These are phyloP conservation scores for Notospermus geniculatus DNA, from an alignment of 1,140 invertebrate species.

Conservation along the genomic window DNA sequence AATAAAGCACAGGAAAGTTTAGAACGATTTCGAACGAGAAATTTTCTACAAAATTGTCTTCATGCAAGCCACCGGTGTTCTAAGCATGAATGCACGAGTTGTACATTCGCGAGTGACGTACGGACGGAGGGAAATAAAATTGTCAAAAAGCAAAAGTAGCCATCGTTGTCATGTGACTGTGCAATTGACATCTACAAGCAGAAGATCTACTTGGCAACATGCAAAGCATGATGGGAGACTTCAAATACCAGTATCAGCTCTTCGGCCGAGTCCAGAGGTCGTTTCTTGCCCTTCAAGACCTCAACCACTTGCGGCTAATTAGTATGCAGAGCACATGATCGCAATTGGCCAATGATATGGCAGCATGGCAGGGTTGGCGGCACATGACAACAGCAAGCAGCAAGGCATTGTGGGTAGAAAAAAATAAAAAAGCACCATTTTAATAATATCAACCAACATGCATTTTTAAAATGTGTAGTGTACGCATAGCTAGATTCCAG, in stretches of 20 bases:
- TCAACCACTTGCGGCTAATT: constrained; percentile 59
- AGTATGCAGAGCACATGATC: constrained; percentile 55
- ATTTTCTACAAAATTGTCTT: no score
- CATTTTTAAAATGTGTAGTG: constrained; percentile 22
- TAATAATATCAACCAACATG: constrained; percentile 48
- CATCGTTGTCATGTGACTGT: constrained; percentile 52
- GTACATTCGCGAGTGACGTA: no score
- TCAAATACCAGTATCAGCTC: constrained; percentile 86
- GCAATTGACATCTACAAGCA: constrained; percentile 42
- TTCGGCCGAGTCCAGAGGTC: constrained; percentile 75
- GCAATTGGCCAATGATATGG: constrained; percentile 52
- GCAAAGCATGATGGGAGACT: constrained; percentile 56
- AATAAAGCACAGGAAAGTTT: no score
- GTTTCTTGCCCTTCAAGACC: constrained; percentile 77
- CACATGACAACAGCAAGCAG: constrained; percentile 60
- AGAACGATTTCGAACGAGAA: no score
- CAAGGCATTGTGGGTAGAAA: constrained; percentile 54
- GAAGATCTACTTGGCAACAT: constrained; percentile 53
- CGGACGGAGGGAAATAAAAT: no score
- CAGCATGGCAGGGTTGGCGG: constrained; percentile 51
- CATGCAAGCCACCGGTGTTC: no score
- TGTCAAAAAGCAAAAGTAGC: no score
- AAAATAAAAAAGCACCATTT: constrained; percentile 52
- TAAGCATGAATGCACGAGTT: no score
- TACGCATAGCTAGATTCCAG: no score